A percentile compares a stretch with the other conserved stretches of the same genome.
These are phyloP conservation scores for Antennarius striatus DNA, from an alignment of 2,113 vertebrate genomes.

Conservation along the genomic window DNA sequence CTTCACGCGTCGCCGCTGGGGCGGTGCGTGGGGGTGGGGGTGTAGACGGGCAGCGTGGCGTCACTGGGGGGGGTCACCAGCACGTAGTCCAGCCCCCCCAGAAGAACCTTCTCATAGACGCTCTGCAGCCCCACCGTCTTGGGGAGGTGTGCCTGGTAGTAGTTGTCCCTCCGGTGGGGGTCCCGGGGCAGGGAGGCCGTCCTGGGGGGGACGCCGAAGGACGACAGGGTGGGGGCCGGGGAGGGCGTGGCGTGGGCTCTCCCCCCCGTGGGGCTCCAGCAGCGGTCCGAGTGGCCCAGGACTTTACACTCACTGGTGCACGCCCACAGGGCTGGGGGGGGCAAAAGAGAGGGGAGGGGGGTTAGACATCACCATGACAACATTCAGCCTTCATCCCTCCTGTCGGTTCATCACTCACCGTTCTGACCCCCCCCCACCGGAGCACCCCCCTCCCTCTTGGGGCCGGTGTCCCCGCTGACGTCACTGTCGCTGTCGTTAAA, in stretches of 20 bases:
- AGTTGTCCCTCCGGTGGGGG: constrained; percentile 89
- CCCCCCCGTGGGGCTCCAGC: constrained; percentile 93
- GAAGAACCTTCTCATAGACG: constrained; percentile 94
- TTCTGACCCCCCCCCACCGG: constrained; percentile 88
- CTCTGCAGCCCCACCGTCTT: constrained; percentile 95
- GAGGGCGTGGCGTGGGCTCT: constrained; percentile 74
- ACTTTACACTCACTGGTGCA: constrained; percentile 97
- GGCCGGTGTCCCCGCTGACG: constrained; percentile 88
- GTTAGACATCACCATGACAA: neutral
- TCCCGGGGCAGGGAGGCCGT: constrained; percentile 91
- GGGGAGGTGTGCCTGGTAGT: constrained; percentile 92
- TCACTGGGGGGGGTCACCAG: constrained; percentile 90
- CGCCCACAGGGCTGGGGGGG: constrained; percentile 87
- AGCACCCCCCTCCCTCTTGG: constrained; percentile 87
- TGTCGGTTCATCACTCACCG: constrained; percentile 76
- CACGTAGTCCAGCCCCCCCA: constrained; percentile 89
- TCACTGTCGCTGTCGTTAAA: constrained; percentile 98
- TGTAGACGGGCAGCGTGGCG: constrained; percentile 86
- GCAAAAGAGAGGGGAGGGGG: neutral
- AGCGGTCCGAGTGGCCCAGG: constrained; percentile 95
- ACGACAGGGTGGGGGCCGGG: constrained; percentile 78
- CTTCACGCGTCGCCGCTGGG: constrained; percentile 66
- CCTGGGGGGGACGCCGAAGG: constrained; percentile 86
- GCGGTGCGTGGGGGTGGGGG: constrained; percentile 82
- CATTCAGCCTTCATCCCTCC: neutral